phyloP scores from a whole-genome alignment of 2,888 invertebrate genomes.

The Temnothorax ravouxi region DNA sequence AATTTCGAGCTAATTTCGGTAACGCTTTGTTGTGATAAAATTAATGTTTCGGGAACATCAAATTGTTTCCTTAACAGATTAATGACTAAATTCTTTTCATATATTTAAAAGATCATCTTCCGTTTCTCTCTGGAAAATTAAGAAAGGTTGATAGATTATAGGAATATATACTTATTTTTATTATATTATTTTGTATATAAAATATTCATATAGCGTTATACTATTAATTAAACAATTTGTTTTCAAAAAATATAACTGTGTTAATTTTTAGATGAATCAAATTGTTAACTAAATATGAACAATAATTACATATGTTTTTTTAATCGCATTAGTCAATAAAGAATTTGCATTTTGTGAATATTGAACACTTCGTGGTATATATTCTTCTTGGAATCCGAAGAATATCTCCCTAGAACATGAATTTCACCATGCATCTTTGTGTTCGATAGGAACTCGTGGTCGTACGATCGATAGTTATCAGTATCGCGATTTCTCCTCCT shows the following conservation, averaged over 20 bases:
- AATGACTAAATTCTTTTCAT: neutral
- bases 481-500: constrained; percentile 58
- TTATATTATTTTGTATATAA: neutral
- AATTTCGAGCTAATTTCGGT: constrained; percentile 32
- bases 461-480: constrained; percentile 71
- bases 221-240: neutral
- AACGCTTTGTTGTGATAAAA: neutral
- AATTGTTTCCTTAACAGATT: neutral
- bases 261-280: too few relatives aligned
- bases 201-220: neutral
- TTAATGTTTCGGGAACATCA: neutral
- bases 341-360: constrained; percentile 13
- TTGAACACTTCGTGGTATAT: neutral
- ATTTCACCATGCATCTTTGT: constrained; percentile 18
- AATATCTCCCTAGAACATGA: constrained; percentile 37
- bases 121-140: neutral
- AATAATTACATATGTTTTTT: neutral
- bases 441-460: constrained; percentile 40
- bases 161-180: neutral
- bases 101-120: neutral
- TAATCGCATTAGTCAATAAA: neutral
- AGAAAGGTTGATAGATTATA: neutral
- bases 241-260: too few relatives aligned
- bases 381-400: constrained; percentile 59
- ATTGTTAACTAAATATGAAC: neutral